Evolutionary conservation across 92 coral and sea anemone genomes (phyloP).

Genomic region (Metridium senile): DNA sequence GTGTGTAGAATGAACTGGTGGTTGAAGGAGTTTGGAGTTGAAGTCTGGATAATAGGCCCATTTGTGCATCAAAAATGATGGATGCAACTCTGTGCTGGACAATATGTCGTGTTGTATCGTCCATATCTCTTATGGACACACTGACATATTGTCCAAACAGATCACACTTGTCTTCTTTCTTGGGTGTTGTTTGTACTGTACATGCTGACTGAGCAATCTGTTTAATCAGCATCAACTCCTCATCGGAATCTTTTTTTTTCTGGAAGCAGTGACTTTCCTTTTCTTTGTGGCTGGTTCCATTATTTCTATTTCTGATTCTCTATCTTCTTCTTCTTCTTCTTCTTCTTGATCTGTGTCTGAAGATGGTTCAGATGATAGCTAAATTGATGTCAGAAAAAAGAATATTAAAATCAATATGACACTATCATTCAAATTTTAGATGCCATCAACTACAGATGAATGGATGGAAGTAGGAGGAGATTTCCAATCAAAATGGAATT

Average conservation of each 20-base stretch:
- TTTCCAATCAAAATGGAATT: conserved; percentile 42
- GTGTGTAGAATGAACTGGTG: no score
- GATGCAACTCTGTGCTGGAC: conserved; percentile 12
- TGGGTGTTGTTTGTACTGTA: neutral
- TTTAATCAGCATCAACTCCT: conserved; percentile 5
- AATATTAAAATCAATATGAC: neutral
- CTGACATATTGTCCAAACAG: conserved; percentile 33
- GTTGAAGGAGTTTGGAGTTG: no score
- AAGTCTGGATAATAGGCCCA: conserved; percentile 10
- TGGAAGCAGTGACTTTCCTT: neutral
- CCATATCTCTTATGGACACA: conserved; percentile 19
- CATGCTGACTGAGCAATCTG: conserved; percentile 16
- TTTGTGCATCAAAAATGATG: conserved; percentile 25
- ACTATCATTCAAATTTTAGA: conserved; percentile 4
- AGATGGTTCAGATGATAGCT: neutral
- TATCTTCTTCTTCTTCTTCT: neutral
- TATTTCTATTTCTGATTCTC: neutral
- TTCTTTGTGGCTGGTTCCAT: conserved; percentile 11
- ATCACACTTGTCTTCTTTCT: conserved; percentile 23
- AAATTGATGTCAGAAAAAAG: neutral
- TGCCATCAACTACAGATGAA: conserved; percentile 40
- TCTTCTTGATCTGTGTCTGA: neutral
- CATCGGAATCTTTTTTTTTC: conserved; percentile 22
- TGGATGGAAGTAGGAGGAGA: conserved; percentile 31
- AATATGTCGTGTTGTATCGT: conserved; percentile 19